A percentile compares a stretch with the other conserved stretches of the same genome.
Conservation (phyloP, 2,888 invertebrate genomes). For the Nephrotoma appendiculata region DNA sequence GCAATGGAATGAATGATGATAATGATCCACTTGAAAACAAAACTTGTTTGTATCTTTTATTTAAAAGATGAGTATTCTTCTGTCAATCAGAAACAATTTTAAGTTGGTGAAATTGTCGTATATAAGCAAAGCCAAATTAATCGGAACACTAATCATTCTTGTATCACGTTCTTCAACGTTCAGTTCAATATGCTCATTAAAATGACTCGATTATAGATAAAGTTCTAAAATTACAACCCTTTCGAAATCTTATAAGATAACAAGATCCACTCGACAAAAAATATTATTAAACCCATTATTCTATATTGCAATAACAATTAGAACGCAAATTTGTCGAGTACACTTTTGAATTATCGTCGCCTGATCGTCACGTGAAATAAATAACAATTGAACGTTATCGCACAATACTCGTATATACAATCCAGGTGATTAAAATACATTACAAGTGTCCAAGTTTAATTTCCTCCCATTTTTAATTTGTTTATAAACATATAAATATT, state of each 20-base stretch:
- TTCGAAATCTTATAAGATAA: background rate
- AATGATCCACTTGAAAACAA: too few species aligned
- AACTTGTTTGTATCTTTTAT: too few species aligned
- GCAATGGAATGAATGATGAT: too few species aligned
- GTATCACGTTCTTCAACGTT: background rate
- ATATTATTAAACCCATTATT: background rate
- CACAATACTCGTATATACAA: background rate
- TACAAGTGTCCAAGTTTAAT: background rate
- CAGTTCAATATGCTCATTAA: background rate
- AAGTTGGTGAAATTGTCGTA: too few species aligned
- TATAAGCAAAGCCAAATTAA: too few species aligned
- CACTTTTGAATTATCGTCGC: background rate
- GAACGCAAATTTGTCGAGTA: background rate
- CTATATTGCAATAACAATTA: background rate
- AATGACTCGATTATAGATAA: background rate
- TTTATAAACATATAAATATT: too few species aligned
- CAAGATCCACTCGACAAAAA: background rate
- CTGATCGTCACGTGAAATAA: background rate
- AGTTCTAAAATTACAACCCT: background rate
- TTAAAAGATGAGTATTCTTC: too few species aligned
- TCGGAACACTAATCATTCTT: background rate
- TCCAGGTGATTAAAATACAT: background rate
- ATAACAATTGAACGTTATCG: background rate
- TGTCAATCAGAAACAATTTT: too few species aligned
- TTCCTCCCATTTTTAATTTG: background rate